Evolutionary conservation across 2,113 vertebrate species (phyloP).

Genomic region (Cranoglanis bouderius): DNA sequence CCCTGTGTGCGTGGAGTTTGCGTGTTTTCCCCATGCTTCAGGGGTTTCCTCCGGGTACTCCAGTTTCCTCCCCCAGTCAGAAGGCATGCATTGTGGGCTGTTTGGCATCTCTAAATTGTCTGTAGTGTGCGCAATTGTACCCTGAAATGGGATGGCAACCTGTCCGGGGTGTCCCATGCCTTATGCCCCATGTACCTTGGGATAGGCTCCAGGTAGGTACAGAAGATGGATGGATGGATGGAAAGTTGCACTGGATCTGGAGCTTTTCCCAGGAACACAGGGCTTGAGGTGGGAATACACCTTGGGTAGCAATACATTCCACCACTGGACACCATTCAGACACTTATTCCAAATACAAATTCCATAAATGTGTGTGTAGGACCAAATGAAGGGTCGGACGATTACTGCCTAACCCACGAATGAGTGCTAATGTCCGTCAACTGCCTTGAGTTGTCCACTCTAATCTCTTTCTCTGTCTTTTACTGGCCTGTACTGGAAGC

Average conservation of each 20-base stretch:
- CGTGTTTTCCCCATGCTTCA: too few species aligned
- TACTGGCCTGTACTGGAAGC: not conserved
- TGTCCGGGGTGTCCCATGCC: too few species aligned
- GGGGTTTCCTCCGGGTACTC: too few species aligned
- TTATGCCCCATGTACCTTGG: too few species aligned
- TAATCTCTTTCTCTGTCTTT: not conserved
- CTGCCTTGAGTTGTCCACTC: not conserved
- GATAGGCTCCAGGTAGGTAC: too few species aligned
- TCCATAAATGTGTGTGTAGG: not conserved
- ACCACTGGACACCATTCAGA: not conserved
- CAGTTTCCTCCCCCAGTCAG: too few species aligned
- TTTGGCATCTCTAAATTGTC: too few species aligned
- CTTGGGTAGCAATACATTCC: not conserved
- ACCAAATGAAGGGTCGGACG: not conserved
- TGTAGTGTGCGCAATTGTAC: too few species aligned
- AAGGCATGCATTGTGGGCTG: too few species aligned
- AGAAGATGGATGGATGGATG: too few species aligned
- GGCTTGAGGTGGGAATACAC: not conserved
- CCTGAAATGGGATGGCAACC: too few species aligned
- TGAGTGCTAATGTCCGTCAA: not conserved
- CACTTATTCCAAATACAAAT: not conserved
- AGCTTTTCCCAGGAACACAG: not conserved
- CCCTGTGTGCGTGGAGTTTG: too few species aligned
- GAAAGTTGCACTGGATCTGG: not conserved
- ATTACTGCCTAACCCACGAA: not conserved